A percentile compares a stretch with the other conserved stretches of the same genome.
Evolutionary conservation across 2,797 vertebrate genomes (phyloP).

Genomic region (Sebastes nivosus): DNA sequence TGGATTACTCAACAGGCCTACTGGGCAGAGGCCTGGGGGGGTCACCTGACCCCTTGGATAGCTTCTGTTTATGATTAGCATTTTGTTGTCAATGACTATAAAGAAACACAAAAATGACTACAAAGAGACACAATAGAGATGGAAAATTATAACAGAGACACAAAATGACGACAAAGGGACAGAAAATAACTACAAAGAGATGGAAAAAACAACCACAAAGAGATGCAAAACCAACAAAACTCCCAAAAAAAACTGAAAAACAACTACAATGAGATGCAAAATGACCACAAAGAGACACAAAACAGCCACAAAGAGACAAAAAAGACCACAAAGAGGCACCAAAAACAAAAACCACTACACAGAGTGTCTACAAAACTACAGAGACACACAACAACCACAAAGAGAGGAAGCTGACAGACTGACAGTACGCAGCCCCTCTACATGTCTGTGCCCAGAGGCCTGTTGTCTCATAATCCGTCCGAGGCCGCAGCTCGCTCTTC

Average conservation of each 20-base stretch:
- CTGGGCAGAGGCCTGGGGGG: neutral
- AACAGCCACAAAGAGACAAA: neutral
- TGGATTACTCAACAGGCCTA: conserved; percentile 17
- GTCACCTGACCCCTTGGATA: neutral
- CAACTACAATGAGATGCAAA: neutral
- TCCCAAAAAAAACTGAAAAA: rapidly evolving
- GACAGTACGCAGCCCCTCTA: neutral
- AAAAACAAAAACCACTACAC: too few relatives aligned
- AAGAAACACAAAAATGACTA: neutral
- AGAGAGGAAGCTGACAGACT: too few relatives aligned
- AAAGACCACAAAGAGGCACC: neutral
- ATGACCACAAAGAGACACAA: neutral
- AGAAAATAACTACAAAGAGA: too few relatives aligned
- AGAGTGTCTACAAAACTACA: too few relatives aligned
- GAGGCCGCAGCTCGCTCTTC: neutral
- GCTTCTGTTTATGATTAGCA: neutral
- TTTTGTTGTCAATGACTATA: neutral
- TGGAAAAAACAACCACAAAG: too few relatives aligned
- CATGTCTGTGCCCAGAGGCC: neutral
- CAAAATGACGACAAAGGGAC: neutral
- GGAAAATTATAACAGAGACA: neutral
- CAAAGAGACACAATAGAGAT: neutral
- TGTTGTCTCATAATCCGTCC: neutral
- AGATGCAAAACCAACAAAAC: too few relatives aligned
- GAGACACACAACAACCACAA: too few relatives aligned